These are phyloP conservation scores for Oncorhynchus gorbuscha DNA, from an alignment of 2,113 vertebrate genomes.

Conservation along the genomic window DNA sequence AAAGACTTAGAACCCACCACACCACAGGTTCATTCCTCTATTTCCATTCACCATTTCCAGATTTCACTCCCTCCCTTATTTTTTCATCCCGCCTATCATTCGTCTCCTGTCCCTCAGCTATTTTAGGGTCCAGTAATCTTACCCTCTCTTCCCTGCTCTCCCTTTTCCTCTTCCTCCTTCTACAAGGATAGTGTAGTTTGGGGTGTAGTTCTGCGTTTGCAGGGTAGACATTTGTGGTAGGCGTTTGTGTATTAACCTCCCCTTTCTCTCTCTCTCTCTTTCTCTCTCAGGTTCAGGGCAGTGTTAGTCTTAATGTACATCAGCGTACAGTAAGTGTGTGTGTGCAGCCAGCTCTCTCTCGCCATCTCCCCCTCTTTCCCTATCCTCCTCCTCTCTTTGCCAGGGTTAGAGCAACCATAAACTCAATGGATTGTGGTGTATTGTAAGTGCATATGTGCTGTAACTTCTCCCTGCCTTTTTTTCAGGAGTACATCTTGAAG, in stretches of 20 bases:
- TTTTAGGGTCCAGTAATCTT: not conserved
- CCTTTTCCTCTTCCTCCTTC: not conserved
- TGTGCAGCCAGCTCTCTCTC: not conserved
- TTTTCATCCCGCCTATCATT: not conserved
- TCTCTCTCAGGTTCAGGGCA: conserved; percentile 52
- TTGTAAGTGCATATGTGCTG: not conserved
- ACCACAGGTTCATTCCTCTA: conserved; percentile 75
- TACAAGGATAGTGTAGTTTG: not conserved
- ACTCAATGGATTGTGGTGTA: not conserved
- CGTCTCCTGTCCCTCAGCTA: not conserved
- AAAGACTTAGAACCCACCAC: conserved; percentile 85
- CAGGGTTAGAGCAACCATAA: not conserved
- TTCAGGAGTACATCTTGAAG: conserved; percentile 86
- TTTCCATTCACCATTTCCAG: not conserved
- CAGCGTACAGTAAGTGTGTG: conserved; percentile 22
- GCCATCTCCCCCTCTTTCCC: not conserved
- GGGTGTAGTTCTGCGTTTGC: not conserved
- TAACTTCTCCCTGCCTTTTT: not conserved
- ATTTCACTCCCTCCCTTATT: not conserved
- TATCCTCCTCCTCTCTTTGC: not conserved
- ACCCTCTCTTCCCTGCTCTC: not conserved
- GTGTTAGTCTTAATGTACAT: conserved; percentile 75
- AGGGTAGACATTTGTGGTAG: not conserved
- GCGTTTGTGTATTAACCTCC: conserved; percentile 6
- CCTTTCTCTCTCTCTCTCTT: not conserved